Evolutionary conservation across 2,797 vertebrate species (phyloP).

Genomic region (Delichon dasypus): DNA sequence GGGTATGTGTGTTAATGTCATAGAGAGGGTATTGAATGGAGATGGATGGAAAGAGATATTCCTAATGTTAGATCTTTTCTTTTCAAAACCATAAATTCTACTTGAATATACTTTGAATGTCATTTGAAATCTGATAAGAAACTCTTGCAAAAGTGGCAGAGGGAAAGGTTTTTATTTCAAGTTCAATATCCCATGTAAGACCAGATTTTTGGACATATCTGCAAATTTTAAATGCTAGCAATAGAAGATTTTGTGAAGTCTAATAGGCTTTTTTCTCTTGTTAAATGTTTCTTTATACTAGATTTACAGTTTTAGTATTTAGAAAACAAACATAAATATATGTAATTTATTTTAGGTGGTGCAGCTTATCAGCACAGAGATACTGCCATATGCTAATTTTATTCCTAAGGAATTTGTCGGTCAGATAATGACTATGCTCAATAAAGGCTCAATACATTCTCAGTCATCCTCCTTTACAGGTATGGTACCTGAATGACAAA

Average conservation of each 20-base stretch:
- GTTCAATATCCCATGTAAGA: not conserved
- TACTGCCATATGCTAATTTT: constrained; percentile 97
- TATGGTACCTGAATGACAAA: constrained; percentile 62
- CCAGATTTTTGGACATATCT: not conserved
- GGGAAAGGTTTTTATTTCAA: not conserved
- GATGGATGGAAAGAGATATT: not conserved
- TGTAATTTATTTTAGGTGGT: constrained; percentile 86
- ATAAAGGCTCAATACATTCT: constrained; percentile 98
- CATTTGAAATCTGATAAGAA: not conserved
- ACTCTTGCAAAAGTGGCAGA: not conserved
- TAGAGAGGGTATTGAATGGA: not conserved
- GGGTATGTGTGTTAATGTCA: not conserved
- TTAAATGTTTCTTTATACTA: not conserved
- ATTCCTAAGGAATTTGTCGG: constrained; percentile 99
- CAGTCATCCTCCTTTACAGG: constrained; percentile 98
- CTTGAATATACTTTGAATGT: not conserved
- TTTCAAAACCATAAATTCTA: not conserved
- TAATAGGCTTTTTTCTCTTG: not conserved
- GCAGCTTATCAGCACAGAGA: constrained; percentile 96
- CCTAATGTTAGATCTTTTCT: not conserved
- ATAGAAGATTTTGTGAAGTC: not conserved
- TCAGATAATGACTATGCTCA: constrained; percentile 99
- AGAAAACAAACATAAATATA: not conserved
- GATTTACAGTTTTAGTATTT: constrained; percentile 18
- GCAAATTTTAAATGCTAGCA: not conserved